phyloP scores from a whole-genome alignment of 2,797 vertebrate genomes.

The Lutjanus argentimaculatus region DNA sequence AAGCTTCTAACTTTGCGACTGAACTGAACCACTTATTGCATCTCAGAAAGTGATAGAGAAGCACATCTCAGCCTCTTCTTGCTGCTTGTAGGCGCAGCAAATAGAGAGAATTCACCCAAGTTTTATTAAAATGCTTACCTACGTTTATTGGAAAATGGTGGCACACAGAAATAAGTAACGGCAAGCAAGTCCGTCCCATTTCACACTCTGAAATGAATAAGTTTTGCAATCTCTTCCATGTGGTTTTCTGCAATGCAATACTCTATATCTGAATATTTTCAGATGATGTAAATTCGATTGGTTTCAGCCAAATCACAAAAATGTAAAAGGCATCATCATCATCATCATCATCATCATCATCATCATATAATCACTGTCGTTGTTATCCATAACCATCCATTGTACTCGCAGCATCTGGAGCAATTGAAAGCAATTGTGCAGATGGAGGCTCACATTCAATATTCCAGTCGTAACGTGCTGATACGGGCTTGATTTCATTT shows the following conservation, averaged over 20 bases:
- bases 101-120: neutral
- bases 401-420: slow-evolving; percentile 57
- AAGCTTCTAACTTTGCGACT: neutral
- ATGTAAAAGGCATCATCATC: slow-evolving; percentile 21
- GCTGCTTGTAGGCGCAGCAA: neutral
- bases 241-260: neutral
- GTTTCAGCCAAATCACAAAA: slow-evolving; percentile 20
- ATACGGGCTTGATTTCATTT: slow-evolving; percentile 71
- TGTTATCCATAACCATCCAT: slow-evolving; percentile 39
- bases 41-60: slow-evolving; percentile 9
- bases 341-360: slow-evolving; percentile 11
- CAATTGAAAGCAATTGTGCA: slow-evolving; percentile 56
- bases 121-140: neutral
- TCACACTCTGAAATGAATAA: slow-evolving; percentile 7
- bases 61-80: slow-evolving; percentile 6
- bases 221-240: neutral
- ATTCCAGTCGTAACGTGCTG: slow-evolving; percentile 54
- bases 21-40: neutral
- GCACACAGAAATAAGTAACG: neutral
- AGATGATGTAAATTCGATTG: neutral
- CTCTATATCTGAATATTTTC: neutral
- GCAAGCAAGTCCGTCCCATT: neutral
- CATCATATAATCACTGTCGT: slow-evolving; percentile 26
- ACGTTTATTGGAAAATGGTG: neutral
- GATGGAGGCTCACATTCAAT: slow-evolving; percentile 61